A percentile compares a stretch with the other conserved stretches of the same genome.
Evolutionary conservation across 2,888 invertebrate genomes (phyloP).

Genomic region (Tricholauxania praeusta): DNA sequence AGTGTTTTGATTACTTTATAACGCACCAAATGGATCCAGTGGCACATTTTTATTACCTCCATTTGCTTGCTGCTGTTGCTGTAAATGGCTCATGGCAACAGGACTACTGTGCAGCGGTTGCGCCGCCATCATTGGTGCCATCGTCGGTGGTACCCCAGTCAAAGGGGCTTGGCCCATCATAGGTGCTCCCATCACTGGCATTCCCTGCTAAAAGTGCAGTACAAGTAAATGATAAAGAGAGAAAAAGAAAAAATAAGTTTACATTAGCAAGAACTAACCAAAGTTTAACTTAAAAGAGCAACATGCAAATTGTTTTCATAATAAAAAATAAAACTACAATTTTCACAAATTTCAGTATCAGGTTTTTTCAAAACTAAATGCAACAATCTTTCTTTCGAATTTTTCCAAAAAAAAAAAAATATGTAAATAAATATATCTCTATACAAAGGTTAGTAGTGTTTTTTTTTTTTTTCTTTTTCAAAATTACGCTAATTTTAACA

Average conservation of each 20-base stretch:
- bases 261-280: slow-evolving; percentile 3
- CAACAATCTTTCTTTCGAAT: neutral
- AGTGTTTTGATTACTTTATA: slow-evolving; percentile 57
- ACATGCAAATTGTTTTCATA: slow-evolving; percentile 34
- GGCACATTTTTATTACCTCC: slow-evolving; percentile 69
- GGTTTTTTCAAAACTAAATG: no score
- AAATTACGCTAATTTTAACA: slow-evolving; percentile 4
- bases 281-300: neutral
- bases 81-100: slow-evolving; percentile 60
- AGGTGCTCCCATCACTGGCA: slow-evolving; percentile 68
- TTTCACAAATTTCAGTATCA: slow-evolving; percentile 25
- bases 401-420: neutral
- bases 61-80: slow-evolving; percentile 55
- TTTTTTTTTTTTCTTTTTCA: neutral
- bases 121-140: slow-evolving; percentile 57
- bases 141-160: slow-evolving; percentile 65
- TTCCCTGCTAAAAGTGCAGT: slow-evolving; percentile 61
- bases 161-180: slow-evolving; percentile 68
- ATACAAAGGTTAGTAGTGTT: neutral
- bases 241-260: slow-evolving; percentile 20
- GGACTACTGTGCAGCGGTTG: slow-evolving; percentile 62
- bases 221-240: slow-evolving; percentile 25
- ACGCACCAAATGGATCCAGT: slow-evolving; percentile 71
- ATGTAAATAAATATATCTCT: no score
- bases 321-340: slow-evolving; percentile 39